Base-by-base conservation (phyloP, 23 tunicate species). In the Trididemnum miniatum region DNA sequence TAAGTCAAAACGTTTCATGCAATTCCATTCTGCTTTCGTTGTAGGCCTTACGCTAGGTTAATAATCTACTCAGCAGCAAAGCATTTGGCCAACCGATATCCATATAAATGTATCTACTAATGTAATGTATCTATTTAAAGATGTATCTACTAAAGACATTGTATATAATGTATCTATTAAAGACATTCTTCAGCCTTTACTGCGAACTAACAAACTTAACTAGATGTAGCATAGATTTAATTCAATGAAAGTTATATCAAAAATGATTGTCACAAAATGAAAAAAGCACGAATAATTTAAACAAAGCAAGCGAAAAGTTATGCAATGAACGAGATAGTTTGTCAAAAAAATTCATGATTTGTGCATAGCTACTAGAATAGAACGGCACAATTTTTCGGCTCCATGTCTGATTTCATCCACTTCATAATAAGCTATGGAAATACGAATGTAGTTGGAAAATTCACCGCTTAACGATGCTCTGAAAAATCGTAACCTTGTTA, bases 391-490 rank as follows among this genome's bases (percentile, higher is more conserved):
- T 29, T 80, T 37, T 25, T 62, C 72, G 23, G 77, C 81, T 44
- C 80, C 97, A 1, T 77, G 62, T 20, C 34, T 31, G 20, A 91
- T 27, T 23, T 86, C 91, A 0, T 82, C 74, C 25, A 34, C 73
- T 50, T 91, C 91, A 57, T 92, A 92, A 63, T 66, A 92, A 9
- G 97, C 87, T 23, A 87, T 82, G 38, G 78, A 76, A 27, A 92
- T 52, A 18, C 97, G 97, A 35, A 92, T 67, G 59, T 54, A 87
- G 59, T 92, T 92, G 30, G 59, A 0, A 31, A 88, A 88, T 31
- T 88, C 85, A 20, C 93, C 93, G 31, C 38, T 20, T 30, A 88
- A 31, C 1, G 93, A 88, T 0, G 93, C 81, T 23, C 92, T 87
- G 77, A 1, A 57, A 7, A 62, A 44, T 15, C 9, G 54, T 7